Evolutionary conservation across 2,888 invertebrate genomes (phyloP).

Genomic region (Nebria salina): DNA sequence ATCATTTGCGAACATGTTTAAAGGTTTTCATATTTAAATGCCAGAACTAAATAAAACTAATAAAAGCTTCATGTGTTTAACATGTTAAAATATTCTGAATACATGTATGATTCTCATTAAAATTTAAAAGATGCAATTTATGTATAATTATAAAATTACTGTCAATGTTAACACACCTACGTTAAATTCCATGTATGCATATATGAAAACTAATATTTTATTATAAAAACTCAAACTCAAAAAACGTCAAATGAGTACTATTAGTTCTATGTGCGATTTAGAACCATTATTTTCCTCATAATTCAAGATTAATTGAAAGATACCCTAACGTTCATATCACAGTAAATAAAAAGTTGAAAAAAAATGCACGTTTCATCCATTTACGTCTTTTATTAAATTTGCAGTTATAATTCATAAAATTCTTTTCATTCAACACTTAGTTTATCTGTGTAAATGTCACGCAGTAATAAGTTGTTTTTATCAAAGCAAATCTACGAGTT

Average conservation of each 20-base stretch:
- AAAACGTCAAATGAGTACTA: too few relatives aligned
- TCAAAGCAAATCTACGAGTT: too few relatives aligned
- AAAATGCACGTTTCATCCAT: neutral
- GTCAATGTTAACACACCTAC: neutral
- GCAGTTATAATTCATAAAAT: neutral
- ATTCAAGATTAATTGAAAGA: constrained; percentile 1
- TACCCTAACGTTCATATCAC: neutral
- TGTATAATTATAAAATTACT: neutral
- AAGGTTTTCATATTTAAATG: neutral
- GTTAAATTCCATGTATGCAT: neutral
- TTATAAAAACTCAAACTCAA: too few relatives aligned
- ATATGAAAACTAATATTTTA: too few relatives aligned
- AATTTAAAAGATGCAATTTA: neutral
- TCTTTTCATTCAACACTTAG: neutral
- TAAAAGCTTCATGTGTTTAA: neutral
- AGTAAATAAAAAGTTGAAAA: neutral
- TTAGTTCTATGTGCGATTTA: neutral
- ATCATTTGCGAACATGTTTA: neutral
- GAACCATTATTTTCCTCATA: neutral
- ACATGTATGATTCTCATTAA: neutral
- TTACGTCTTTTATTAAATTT: neutral
- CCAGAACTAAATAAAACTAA: neutral
- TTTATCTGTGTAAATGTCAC: too few relatives aligned
- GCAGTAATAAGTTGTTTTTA: too few relatives aligned
- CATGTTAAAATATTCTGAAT: neutral